These are phyloP conservation scores for Calameuta filiformis DNA, from an alignment of 2,888 invertebrate species.

Conservation along the genomic window DNA sequence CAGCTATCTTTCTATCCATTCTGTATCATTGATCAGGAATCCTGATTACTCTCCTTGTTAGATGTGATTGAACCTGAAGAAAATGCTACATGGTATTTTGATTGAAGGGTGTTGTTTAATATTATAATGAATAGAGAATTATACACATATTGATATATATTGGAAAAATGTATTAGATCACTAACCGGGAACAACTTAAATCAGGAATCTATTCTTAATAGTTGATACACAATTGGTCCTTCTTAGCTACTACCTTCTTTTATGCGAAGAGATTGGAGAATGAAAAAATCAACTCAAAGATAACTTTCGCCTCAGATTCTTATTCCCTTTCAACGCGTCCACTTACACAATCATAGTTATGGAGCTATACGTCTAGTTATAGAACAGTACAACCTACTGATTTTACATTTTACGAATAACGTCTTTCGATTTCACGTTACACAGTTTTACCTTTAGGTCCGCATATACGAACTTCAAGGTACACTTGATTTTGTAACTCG, in stretches of 20 bases:
- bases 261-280: constrained; percentile 14
- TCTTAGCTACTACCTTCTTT: background rate
- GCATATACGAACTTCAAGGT: background rate
- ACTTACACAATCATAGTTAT: background rate
- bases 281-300: constrained; percentile 14
- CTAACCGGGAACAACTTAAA: too few species aligned
- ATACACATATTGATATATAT: too few species aligned
- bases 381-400: background rate
- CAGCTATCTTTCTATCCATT: background rate
- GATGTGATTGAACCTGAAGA: background rate
- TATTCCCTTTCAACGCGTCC: constrained; percentile 7
- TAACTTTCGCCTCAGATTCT: constrained; percentile 29
- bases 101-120: too few species aligned
- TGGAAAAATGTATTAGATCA: too few species aligned
- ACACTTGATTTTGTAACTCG: background rate
- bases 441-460: background rate
- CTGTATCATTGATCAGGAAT: background rate
- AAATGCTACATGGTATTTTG: background rate
- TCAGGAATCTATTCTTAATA: too few species aligned
- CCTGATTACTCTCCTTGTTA: background rate
- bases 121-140: too few species aligned
- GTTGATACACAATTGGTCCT: background rate
- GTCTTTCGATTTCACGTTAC: background rate
- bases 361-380: background rate
- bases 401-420: background rate